Evolutionary conservation across 2,113 vertebrate genomes (phyloP).

Genomic region (Anas platyrhynchos): DNA sequence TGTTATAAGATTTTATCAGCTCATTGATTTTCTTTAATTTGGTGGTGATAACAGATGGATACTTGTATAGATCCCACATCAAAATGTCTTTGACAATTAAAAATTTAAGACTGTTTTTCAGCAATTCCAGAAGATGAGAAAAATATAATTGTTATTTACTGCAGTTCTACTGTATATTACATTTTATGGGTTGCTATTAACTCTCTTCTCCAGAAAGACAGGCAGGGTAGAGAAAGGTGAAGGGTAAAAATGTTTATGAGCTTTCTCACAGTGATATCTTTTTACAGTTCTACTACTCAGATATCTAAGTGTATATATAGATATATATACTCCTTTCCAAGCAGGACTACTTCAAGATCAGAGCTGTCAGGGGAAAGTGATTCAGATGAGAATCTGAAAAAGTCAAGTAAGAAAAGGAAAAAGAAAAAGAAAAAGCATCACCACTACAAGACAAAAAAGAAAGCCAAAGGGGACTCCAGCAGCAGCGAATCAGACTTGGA

Average conservation of each 20-base stretch:
- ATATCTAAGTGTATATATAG: neutral
- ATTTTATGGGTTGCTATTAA: neutral
- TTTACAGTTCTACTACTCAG: neutral
- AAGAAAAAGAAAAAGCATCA: constrained; percentile 83
- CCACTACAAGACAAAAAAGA: constrained; percentile 72
- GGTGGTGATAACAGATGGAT: neutral
- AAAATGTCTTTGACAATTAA: neutral
- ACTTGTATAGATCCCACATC: neutral
- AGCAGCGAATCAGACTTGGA: constrained; percentile 76
- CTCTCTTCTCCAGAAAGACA: neutral
- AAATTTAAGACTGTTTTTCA: neutral
- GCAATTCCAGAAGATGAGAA: neutral
- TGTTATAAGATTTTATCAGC: neutral
- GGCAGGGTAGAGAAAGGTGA: neutral
- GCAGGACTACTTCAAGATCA: constrained; percentile 61
- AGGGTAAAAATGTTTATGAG: neutral
- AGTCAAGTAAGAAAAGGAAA: constrained; percentile 83
- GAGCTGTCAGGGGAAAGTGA: constrained; percentile 63
- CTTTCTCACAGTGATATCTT: neutral
- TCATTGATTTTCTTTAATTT: neutral
- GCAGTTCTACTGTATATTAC: neutral
- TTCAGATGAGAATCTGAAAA: constrained; percentile 32
- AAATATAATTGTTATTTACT: neutral
- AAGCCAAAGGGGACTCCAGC: constrained; percentile 56
- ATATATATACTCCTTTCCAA: neutral